Percentiles rank a stretch among this genome's conserved stretches.
Conservation (phyloP, 2,888 invertebrate genomes). For the Cybosia mesomella region DNA sequence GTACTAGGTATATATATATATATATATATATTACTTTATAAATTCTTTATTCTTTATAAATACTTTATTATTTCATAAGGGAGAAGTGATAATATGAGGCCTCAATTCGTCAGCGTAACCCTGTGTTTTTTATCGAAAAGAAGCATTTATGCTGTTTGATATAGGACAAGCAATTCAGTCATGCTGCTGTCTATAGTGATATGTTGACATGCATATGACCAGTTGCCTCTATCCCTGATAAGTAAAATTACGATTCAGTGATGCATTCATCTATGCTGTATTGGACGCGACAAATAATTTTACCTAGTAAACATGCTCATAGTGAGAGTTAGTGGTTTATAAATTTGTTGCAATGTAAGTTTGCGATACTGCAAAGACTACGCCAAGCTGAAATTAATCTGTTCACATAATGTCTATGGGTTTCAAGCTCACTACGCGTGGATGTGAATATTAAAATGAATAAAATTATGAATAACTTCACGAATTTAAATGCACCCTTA, state of each 20-base stretch:
- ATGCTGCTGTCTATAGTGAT: neutral
- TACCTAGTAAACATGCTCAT: neutral
- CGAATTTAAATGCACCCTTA: too few species aligned
- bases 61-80: too few species aligned
- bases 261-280: neutral
- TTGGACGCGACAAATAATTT: neutral
- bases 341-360: slow-evolving; percentile 1
- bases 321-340: neutral
- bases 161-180: neutral
- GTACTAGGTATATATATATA: too few species aligned
- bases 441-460: neutral
- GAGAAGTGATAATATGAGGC: too few species aligned
- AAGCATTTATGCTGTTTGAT: neutral
- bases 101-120: too few species aligned
- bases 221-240: neutral
- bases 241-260: neutral
- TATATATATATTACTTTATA: too few species aligned
- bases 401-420: neutral
- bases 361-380: neutral
- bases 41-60: too few species aligned
- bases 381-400: neutral
- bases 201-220: neutral
- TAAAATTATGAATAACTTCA: neutral
- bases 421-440: neutral
- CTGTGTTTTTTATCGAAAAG: neutral